Percentiles rank a stretch among this genome's conserved stretches.
Conservation (phyloP, 2,888 invertebrate species). For the Esperia sulphurella region DNA sequence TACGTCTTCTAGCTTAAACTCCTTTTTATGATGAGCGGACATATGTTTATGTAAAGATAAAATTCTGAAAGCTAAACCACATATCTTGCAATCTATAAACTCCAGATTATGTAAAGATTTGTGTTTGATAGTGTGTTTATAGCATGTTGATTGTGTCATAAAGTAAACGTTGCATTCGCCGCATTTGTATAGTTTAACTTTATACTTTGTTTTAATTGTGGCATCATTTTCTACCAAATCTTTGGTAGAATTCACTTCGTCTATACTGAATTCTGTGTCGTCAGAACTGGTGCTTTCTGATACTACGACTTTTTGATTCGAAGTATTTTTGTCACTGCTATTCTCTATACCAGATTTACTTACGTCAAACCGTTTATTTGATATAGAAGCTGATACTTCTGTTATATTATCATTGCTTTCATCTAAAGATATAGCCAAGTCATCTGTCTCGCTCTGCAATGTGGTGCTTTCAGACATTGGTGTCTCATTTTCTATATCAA, state of each 20-base stretch:
- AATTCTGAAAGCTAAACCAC: constrained; percentile 44
- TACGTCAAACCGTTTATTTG: too few species aligned
- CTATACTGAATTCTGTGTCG: constrained; percentile 5
- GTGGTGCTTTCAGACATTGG: too few species aligned
- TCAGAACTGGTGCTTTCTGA: constrained; percentile 4
- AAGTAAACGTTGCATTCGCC: constrained; percentile 46
- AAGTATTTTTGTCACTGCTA: too few species aligned
- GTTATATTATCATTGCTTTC: too few species aligned
- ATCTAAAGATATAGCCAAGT: too few species aligned
- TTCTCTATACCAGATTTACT: too few species aligned
- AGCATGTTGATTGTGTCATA: constrained; percentile 29
- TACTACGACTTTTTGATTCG: too few species aligned
- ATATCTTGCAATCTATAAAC: constrained; percentile 51
- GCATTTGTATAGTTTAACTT: constrained; percentile 29
- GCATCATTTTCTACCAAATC: neutral
- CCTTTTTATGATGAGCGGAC: constrained; percentile 30
- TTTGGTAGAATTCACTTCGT: neutral
- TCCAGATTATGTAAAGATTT: constrained; percentile 30
- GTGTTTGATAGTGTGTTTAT: constrained; percentile 35
- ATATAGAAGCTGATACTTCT: too few species aligned
- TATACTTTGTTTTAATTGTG: neutral
- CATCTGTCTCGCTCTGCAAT: too few species aligned
- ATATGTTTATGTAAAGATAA: constrained; percentile 35
- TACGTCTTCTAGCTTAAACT: constrained; percentile 36
- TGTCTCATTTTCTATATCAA: too few species aligned